Conservation (phyloP, 2,797 vertebrate genomes). For the Phrynocephalus vlangalii region DNA sequence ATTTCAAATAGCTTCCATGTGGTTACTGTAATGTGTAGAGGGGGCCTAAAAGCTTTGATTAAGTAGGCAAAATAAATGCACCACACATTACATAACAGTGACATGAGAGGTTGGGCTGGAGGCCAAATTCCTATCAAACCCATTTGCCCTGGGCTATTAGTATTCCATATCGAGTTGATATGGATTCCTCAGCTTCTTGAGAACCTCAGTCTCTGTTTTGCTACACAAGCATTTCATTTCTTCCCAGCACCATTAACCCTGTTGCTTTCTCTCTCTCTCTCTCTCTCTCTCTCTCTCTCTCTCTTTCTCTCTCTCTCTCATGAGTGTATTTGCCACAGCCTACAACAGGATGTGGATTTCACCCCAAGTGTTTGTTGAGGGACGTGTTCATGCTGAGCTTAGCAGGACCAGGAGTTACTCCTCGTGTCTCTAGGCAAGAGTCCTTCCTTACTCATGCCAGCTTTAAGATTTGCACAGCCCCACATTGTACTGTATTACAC, state of each 20-base stretch:
- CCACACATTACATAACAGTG: neutral
- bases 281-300: neutral
- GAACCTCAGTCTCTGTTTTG: neutral
- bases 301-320: neutral
- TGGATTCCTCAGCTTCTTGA: neutral
- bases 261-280: neutral
- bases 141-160: neutral
- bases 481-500: neutral
- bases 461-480: neutral
- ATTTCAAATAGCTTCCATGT: constrained; percentile 30
- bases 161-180: neutral
- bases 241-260: too few relatives aligned
- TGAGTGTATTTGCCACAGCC: neutral
- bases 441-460: neutral
- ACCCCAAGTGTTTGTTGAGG: neutral
- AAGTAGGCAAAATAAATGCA: constrained; percentile 24
- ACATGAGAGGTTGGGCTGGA: constrained; percentile 16
- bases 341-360: neutral
- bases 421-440: neutral
- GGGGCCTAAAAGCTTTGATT: constrained; percentile 26
- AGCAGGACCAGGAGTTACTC: neutral
- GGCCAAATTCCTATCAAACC: neutral
- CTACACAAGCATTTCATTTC: too few relatives aligned
- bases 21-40: neutral
- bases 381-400: too few relatives aligned